These are phyloP conservation scores for Hypolimnas misippus DNA, from an alignment of 2,888 invertebrate genomes.

Conservation along the genomic window DNA sequence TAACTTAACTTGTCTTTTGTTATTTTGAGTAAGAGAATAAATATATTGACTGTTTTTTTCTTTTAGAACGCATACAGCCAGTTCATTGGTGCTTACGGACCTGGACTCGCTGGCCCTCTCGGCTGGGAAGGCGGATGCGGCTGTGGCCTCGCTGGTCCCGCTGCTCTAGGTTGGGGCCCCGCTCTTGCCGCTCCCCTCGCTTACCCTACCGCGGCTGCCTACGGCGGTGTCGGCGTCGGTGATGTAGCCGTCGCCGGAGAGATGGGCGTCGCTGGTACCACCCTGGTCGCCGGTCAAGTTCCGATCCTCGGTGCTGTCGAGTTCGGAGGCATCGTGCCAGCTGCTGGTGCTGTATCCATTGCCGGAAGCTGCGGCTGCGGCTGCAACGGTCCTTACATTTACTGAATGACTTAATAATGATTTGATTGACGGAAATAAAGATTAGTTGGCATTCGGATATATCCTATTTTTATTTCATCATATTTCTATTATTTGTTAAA, in stretches of 20 bases:
- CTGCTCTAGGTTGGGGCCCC: neutral
- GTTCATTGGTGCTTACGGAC: neutral
- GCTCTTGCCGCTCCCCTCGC: slow-evolving; percentile 7
- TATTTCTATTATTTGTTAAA: no score
- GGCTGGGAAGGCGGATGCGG: neutral
- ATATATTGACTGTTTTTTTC: no score
- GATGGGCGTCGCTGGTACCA: slow-evolving; percentile 48
- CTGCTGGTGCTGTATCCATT: slow-evolving; percentile 50
- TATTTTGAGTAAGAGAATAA: no score
- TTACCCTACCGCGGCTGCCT: slow-evolving; percentile 6
- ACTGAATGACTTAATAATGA: no score
- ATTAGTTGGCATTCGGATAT: no score
- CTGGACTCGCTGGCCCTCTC: neutral
- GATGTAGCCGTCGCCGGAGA: slow-evolving; percentile 47
- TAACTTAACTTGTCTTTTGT: no score
- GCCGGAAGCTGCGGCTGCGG: slow-evolving; percentile 47
- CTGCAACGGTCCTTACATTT: no score
- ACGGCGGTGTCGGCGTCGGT: slow-evolving; percentile 42
- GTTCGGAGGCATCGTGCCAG: slow-evolving; percentile 48
- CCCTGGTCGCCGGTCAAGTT: slow-evolving; percentile 51
- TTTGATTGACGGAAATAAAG: no score
- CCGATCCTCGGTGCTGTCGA: slow-evolving; percentile 52
- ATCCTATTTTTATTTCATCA: no score
- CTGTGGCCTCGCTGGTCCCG: slow-evolving; percentile 2
- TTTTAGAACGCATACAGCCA: slow-evolving; percentile 32